A percentile compares a stretch with the other conserved stretches of the same genome.
These are phyloP conservation scores for Epizoanthus ramosus DNA, from an alignment of 92 coral and sea anemone genomes.

Conservation along the genomic window DNA sequence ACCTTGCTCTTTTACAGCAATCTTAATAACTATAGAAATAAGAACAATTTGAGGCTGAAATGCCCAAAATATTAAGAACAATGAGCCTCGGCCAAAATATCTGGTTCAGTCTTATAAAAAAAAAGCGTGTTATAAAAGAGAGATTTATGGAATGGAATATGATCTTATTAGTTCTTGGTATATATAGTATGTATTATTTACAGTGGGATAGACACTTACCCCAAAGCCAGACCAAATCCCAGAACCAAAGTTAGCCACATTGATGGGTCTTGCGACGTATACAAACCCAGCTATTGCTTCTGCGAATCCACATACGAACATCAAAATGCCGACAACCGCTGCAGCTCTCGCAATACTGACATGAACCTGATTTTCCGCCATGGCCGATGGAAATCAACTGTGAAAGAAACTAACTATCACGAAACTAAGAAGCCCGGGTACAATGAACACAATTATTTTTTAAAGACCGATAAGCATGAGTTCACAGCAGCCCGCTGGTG, in stretches of 20 bases:
- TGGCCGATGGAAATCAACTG: neutral
- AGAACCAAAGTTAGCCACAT: neutral
- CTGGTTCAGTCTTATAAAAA: too few species aligned
- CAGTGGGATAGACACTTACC: neutral
- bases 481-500: neutral
- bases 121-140: too few species aligned
- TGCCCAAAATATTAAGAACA: too few species aligned
- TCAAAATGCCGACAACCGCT: neutral
- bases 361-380: neutral
- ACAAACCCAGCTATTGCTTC: conserved; percentile 4
- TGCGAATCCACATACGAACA: neutral
- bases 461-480: neutral
- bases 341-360: neutral
- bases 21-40: too few species aligned
- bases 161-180: too few species aligned
- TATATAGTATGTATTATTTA: too few species aligned
- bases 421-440: neutral
- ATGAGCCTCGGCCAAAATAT: too few species aligned
- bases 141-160: too few species aligned
- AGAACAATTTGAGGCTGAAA: too few species aligned
- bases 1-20: too few species aligned
- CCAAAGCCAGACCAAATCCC: neutral
- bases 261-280: neutral
- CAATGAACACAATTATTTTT: neutral
- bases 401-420: too few species aligned